Evolutionary conservation across 2,113 vertebrate genomes (phyloP), one percentile per base, ranked within the genome.

Genomic region (Paramisgurnus dabryanus): DNA sequence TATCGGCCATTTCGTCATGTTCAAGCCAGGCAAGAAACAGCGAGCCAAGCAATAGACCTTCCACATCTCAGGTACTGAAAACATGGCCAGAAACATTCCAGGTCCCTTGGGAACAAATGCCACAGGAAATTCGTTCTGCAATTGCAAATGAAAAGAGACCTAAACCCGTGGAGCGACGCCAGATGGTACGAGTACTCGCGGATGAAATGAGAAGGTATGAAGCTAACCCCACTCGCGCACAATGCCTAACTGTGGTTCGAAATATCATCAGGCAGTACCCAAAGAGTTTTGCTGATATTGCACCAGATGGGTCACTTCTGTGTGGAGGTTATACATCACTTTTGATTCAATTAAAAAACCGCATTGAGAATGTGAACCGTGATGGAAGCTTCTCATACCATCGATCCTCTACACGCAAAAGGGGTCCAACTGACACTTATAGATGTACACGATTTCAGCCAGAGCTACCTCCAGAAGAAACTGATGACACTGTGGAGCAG

Each of bases 401-500:
- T 41, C 8, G 39, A 67, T n/a, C 76, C 60, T 49, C 11, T 12
- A 18, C 63, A 34, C 13, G 45, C 71, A 79, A 79, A 34, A 82
- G 71, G 55, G 71, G 76, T 6, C 72, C 80, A 17, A 77, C 77
- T 34, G 76, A 86, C 17, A 82, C 12, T 6, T 77, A 83, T 72
- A 82, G 79, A 10, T 81, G 80, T 47, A 47, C 45, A 47, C 5
- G 5, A 47, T 47, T 47, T 47, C 45, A 47, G 45, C 45, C 45
- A 47, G 27, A 66, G 4, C 82, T 76, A 3, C 78, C 68, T 7
- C 67, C 77, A 55, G 80, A 81, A 49, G 83, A 86, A 76, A 81
- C 72, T 8, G 41, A 78, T 41, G 15, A 83, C 2, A 84, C 77
- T 17, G 27, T 82, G 79, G 75, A 82, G 77, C 12, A 65, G 63